Evolutionary conservation across 92 coral and sea anemone genomes (phyloP), one percentile per base, ranked within the genome.

Genomic region (Ricordea florida): DNA sequence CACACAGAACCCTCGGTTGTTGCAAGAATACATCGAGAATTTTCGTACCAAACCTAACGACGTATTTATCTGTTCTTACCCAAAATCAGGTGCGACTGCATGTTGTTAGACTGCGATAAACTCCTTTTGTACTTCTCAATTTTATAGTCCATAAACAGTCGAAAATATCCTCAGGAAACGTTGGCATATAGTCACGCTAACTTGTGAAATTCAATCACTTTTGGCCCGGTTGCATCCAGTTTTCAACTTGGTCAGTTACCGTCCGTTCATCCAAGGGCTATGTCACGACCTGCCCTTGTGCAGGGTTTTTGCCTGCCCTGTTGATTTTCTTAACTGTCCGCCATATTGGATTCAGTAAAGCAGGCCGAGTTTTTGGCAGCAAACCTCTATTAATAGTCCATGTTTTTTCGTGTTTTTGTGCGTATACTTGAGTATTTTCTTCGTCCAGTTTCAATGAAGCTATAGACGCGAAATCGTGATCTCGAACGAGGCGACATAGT

Each of bases 41-140:
- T 72, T 72, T 16, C 56, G 53, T 23, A 72, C 79, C 2, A 72
- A 67, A 72, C 5, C 1, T 4, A 31, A 41, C 22, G 79, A 72
- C 43, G 69, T 72, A 21, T 72, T 72, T 21, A 45, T 72, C 45
- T 66, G 23, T 24, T 41, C 23, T 29, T 72, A 72, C 32, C 79
- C 79, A 1, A 72, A 72, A 26, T 72, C 79, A 72, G 79, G 79
- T 72, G n/a, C n/a, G n/a, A n/a, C n/a, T n/a, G n/a, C n/a, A n/a
- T n/a, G n/a, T n/a, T n/a, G n/a, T n/a, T n/a, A n/a, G n/a, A n/a
- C n/a, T n/a, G n/a, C n/a, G n/a, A n/a, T n/a, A n/a, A n/a, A n/a
- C n/a, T n/a, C n/a, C n/a, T n/a, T n/a, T n/a, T n/a, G n/a, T n/a
- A n/a, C n/a, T n/a, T n/a, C n/a, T n/a, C n/a, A n/a, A n/a, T n/a